A percentile compares a stretch with the other conserved stretches of the same genome.
Evolutionary conservation across 1,140 invertebrate species (phyloP).

Genomic region (Atta colombica): DNA sequence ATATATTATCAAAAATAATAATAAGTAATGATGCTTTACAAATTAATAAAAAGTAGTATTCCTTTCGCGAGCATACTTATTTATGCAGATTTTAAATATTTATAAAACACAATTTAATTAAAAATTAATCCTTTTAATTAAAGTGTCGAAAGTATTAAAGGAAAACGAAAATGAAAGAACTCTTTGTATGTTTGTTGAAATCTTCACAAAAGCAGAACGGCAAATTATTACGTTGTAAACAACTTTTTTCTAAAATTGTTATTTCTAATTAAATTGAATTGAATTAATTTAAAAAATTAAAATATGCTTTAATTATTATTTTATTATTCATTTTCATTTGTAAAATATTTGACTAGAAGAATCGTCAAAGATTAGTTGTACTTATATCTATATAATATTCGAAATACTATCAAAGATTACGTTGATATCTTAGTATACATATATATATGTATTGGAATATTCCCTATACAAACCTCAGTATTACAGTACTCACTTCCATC

Average conservation of each 20-base stretch:
- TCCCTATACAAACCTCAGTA: slow-evolving; percentile 1
- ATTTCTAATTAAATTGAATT: neutral
- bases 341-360: neutral
- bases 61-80: neutral
- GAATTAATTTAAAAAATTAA: neutral
- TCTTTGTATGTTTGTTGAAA: neutral
- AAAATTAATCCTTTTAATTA: neutral
- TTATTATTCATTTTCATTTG: neutral
- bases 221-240: neutral
- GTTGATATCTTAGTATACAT: neutral
- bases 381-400: too few species aligned
- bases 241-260: neutral
- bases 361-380: neutral
- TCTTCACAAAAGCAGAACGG: neutral
- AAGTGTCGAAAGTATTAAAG: neutral
- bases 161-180: neutral
- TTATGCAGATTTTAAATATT: neutral
- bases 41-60: neutral
- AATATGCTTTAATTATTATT: neutral
- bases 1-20: neutral
- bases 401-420: slow-evolving; percentile 12
- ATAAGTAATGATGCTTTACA: neutral
- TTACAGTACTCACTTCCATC: slow-evolving; percentile 11
- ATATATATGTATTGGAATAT: neutral
- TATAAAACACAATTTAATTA: neutral